These are phyloP conservation scores for Planococcus citri DNA, from an alignment of 1,140 invertebrate species.

Conservation along the genomic window DNA sequence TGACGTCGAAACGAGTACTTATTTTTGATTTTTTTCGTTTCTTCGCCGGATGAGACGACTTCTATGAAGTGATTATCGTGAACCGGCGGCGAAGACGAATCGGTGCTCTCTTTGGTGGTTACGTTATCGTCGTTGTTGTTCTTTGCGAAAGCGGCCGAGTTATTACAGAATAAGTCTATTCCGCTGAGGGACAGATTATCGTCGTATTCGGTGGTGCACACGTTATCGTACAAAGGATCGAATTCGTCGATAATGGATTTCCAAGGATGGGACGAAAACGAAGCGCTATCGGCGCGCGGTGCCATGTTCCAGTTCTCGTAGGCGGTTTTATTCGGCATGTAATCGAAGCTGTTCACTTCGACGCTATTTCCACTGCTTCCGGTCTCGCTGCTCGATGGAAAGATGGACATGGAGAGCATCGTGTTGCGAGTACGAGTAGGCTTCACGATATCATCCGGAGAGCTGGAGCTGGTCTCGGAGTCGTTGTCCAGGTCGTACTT, in stretches of 20 bases:
- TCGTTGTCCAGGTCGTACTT: constrained; percentile 6
- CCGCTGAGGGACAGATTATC: background rate
- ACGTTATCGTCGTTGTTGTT: no score
- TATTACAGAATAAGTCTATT: background rate
- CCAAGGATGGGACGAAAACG: constrained; percentile 12
- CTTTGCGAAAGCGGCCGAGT: no score
- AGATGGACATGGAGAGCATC: background rate
- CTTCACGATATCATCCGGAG: background rate
- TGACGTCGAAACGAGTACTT: background rate
- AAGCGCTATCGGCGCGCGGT: background rate
- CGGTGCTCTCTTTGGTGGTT: no score
- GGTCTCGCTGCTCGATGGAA: constrained; percentile 9
- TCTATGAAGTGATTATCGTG: background rate
- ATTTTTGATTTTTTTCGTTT: background rate
- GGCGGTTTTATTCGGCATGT: background rate
- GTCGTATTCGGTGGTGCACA: background rate
- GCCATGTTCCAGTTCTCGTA: constrained; percentile 6
- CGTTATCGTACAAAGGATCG: constrained; percentile 30
- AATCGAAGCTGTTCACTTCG: background rate
- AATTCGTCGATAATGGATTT: constrained; percentile 31
- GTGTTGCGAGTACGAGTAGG: background rate
- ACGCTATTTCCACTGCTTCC: constrained; percentile 11
- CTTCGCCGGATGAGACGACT: background rate
- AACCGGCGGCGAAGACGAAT: no score
- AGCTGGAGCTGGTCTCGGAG: background rate